Evolutionary conservation across 2,888 invertebrate genomes (phyloP), one percentile per base, ranked within the genome.

Genomic region (Auanema sp.): DNA sequence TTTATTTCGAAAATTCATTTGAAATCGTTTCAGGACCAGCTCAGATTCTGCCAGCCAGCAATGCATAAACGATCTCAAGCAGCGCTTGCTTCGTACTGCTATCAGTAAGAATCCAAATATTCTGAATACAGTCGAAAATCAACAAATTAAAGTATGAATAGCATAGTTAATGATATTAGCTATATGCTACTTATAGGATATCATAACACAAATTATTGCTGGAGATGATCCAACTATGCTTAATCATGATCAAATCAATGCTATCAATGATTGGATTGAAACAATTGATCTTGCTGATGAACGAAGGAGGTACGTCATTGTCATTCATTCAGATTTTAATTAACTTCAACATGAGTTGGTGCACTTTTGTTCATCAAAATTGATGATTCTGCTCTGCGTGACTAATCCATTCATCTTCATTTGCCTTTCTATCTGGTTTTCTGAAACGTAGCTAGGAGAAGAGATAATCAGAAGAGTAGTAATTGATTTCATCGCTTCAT

Each of bases 251-350:
- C 81, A 81, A 59, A 72, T 81, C 56, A 67, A 70, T 43, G 77
- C 77, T 10, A 78, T 83, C 62, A 76, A 81, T 57, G 78, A 79
- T 41, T 83, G 83, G 83, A 69, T 83, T 43, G 83, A 83, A 12
- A 71, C 72, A 25, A 43, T 78, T 52, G 73, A 75, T 52, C 66
- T 56, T 0, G 54, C 55, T 10, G 73, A 73, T 14, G 76, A 75
- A 42, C 60, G 75, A 16, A 61, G 74, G 59, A 76, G 76, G 77
- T 77, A 47, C 12, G 71, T 16, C 8, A 1, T 33, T 8, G 8
- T n/a, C n/a, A n/a, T n/a, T n/a, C n/a, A n/a, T n/a, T n/a, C n/a
- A n/a, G n/a, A 33, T 8, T 8, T 33, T 33, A 33, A 33, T 33
- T 33, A 33, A 33, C 33, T 33, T 33, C 33, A 52, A n/a, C 11